phyloP scores from a whole-genome alignment of 2,797 vertebrate genomes.

The Adelosebastes latens region DNA sequence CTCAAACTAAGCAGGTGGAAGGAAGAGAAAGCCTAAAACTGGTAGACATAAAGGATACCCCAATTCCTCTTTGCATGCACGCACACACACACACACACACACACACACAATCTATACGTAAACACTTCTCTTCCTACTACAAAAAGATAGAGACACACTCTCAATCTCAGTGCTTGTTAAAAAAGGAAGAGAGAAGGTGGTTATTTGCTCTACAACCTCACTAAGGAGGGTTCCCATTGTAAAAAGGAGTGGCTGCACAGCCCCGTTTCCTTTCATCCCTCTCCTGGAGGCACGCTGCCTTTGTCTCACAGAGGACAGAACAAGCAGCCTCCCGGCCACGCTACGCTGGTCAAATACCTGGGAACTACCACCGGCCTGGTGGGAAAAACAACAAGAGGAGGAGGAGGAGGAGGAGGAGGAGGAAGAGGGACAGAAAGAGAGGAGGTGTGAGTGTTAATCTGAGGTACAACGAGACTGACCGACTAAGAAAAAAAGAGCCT shows the following conservation, averaged over 20 bases:
- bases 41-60: constrained; percentile 21
- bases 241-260: constrained; percentile 78
- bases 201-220: constrained; percentile 80
- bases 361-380: constrained; percentile 73
- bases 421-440: constrained; percentile 9
- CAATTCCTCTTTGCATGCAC: constrained; percentile 21
- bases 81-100: constrained; percentile 6
- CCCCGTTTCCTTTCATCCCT: constrained; percentile 76
- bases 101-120: background rate
- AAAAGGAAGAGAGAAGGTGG: constrained; percentile 63
- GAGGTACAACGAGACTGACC: constrained; percentile 46
- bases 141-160: constrained; percentile 51
- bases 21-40: constrained; percentile 38
- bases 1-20: constrained; percentile 53
- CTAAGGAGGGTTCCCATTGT: constrained; percentile 80
- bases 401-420: constrained; percentile 24
- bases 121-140: constrained; percentile 18
- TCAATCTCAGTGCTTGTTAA: constrained; percentile 60
- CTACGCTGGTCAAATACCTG: constrained; percentile 72
- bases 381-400: constrained; percentile 64
- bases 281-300: constrained; percentile 71
- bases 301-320: constrained; percentile 78
- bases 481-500: constrained; percentile 43
- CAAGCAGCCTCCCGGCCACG: constrained; percentile 64
- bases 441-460: constrained; percentile 48